These are phyloP conservation scores for Buceros bicornis DNA, from an alignment of 2,797 vertebrate genomes.

Conservation along the genomic window DNA sequence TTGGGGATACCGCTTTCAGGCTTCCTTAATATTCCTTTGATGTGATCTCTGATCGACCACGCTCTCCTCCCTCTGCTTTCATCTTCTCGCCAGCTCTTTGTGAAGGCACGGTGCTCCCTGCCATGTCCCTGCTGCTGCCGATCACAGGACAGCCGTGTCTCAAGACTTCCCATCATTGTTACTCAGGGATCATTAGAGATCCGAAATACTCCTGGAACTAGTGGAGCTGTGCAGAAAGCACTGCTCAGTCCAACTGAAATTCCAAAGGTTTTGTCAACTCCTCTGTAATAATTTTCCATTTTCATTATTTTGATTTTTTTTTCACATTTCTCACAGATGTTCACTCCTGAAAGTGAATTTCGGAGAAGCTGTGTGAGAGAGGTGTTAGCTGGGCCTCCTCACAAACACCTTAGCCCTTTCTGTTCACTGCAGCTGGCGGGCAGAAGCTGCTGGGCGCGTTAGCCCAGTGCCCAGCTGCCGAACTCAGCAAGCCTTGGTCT, in stretches of 20 bases:
- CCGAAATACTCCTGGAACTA: neutral
- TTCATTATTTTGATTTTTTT: conserved; percentile 1
- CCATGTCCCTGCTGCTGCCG: neutral
- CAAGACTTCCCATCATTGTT: neutral
- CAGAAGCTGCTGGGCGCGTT: neutral
- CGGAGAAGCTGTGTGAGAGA: neutral
- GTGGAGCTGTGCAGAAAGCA: neutral
- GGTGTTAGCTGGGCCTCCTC: neutral
- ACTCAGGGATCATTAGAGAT: neutral
- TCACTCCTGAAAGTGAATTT: neutral
- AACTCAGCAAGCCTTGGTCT: neutral
- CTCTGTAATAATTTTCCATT: neutral
- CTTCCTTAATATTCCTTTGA: neutral
- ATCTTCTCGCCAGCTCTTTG: neutral
- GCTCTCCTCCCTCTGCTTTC: neutral
- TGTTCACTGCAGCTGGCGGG: neutral
- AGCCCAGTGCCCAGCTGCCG: neutral
- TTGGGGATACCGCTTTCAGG: neutral
- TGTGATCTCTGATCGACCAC: neutral
- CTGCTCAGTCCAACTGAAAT: neutral
- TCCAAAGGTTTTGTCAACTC: neutral
- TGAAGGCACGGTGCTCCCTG: neutral
- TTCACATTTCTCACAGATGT: neutral
- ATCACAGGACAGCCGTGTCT: neutral
- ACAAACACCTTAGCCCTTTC: neutral